Evolutionary conservation across 2,113 vertebrate genomes (phyloP).

Genomic region (Cryptoleucopteryx plumbea): DNA sequence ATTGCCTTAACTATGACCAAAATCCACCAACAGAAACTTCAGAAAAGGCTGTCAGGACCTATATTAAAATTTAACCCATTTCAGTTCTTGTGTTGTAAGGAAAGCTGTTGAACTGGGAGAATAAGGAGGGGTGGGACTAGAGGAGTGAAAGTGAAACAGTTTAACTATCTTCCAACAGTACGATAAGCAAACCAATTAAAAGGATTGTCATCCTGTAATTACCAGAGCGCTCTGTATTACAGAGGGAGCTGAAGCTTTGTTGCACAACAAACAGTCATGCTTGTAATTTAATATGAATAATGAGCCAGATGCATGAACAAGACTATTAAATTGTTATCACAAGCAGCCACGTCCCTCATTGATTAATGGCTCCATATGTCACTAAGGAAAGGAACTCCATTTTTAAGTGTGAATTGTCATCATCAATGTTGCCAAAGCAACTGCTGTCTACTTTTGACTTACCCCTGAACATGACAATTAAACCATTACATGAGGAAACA

Average conservation of each 20-base stretch:
- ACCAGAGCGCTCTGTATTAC: not conserved
- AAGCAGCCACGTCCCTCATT: not conserved
- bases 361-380: slow-evolving; percentile 38
- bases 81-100: not conserved
- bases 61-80: not conserved
- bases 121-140: not conserved
- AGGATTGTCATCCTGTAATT: slow-evolving; percentile 44
- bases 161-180: slow-evolving; percentile 10
- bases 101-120: not conserved
- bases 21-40: not conserved
- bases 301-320: slow-evolving; percentile 52
- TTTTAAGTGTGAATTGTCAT: slow-evolving; percentile 26
- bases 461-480: not conserved
- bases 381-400: slow-evolving; percentile 49
- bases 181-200: slow-evolving; percentile 56
- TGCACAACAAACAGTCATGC: slow-evolving; percentile 44
- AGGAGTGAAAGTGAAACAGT: not conserved
- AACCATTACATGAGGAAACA: slow-evolving; percentile 6
- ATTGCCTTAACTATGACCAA: slow-evolving; percentile 21
- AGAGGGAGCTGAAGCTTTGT: slow-evolving; percentile 16
- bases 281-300: slow-evolving; percentile 63
- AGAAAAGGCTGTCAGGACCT: not conserved
- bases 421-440: not conserved
- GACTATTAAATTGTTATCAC: slow-evolving; percentile 54
- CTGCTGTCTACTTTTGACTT: not conserved